Base-by-base conservation (phyloP, 2,888 invertebrate genomes). In the Ferdinandea cuprea region DNA sequence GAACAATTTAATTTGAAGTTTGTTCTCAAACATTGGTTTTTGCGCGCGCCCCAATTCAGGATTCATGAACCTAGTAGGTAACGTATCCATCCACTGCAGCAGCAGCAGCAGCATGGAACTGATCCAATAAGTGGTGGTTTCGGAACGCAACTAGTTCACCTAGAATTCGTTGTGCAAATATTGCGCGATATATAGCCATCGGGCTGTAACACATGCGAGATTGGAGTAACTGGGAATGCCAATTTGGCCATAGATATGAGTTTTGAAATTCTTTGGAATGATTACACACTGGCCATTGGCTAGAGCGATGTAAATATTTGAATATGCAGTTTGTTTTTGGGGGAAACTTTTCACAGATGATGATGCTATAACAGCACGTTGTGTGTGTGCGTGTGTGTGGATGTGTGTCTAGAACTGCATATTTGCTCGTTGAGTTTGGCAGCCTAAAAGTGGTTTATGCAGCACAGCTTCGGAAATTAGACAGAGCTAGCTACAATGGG, bases 161-260 rank as follows among this genome's bases (percentile, higher is more conserved):
- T 66, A 13, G 61, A 73, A n/a, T 52, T 30, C 30, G n/a, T n/a
- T n/a, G n/a, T 35, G 48, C 68, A 68, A 80, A 74, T 74, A 74
- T 74, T 56, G 32, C 68, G 54, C 37, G 52, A 52, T 66, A 52
- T 66, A 44, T 32, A n/a, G 48, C 44, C 13, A 13, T 7, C 28
- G 42, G 35, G n/a, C 11, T 9, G 54, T 28, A 21, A n/a, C 56
- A 54, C 37, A 17, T 42, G 15, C n/a, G n/a, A n/a, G n/a, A n/a
- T 2, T n/a, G 9, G 25, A 30, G 13, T 30, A 25, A 8, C 21
- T n/a, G 48, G 8, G 19, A 7, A 28, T 21, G 40, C 5, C 54
- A 69, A 77, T 58, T 71, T 66, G 8, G 68, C 35, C n/a, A n/a
- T 54, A 42, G 56, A 63, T 74, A 56, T 63, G 46, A 61, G 56